Base-by-base conservation (phyloP, 2,888 invertebrate genomes). In the Nyleta sp. region DNA sequence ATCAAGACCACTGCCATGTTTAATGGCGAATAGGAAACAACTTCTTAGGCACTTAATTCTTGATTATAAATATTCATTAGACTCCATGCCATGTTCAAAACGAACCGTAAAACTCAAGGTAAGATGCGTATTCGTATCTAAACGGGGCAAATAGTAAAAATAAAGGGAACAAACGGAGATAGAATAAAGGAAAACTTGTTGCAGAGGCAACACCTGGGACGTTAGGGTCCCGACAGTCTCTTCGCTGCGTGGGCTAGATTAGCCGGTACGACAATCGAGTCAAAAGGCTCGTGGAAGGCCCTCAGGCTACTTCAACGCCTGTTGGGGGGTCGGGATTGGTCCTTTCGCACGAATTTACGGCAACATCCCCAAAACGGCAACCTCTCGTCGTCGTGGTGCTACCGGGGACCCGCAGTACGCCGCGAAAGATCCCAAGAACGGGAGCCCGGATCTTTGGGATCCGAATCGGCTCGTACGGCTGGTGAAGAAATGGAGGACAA, bases 331-430 rank as follows among this genome's bases (percentile, higher is more conserved):
- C 85, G 88, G 84, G 85, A 87, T 84, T 86, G 85, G 86, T 89
- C 86, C 85, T 88, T 89, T 87, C 86, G 85, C 83, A 86, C 87
- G 85, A 84, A 89, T 90, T 90, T 90, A 85, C 85, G 85, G 86
- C 87, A 90, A 89, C 87, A 88, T 84, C 85, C 90, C 89, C 90
- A 90, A 90, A 90, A 90, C 90, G 90, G 90, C 90, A 90, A 90
- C 89, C 90, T 87, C 86, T 89, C 90, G 90, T 89, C 88, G 87
- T 85, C 87, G 87, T 87, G 87, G 88, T 89, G 88, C 85, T 88
- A 87, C 86, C 87, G 88, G 89, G 87, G 89, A 88, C 87, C 89
- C 88, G 89, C 90, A 89, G 89, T 85, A 88, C 89, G 87, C 86
- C 88, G 89, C 87, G 88, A 87, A 88, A 87, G 86, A 87, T 88